Evolutionary conservation across 2,113 vertebrate genomes (phyloP), one percentile per base, ranked within the genome.

Genomic region (Labrus mixtus): DNA sequence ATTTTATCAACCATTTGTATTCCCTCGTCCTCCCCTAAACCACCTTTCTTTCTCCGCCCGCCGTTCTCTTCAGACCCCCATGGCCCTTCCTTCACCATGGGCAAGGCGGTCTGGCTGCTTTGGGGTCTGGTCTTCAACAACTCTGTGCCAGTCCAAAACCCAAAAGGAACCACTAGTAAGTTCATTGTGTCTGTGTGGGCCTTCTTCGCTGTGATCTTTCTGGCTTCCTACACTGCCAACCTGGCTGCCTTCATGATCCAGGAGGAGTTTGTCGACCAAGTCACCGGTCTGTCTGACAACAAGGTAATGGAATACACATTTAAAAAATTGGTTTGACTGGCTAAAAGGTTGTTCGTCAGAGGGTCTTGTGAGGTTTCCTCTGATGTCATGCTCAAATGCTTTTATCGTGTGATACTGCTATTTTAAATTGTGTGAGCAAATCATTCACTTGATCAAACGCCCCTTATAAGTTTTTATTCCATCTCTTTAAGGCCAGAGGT

Each of bases 41-140:
- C 50, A n/a, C 3, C 16, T 9, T 11, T 41, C 11, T 33, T 9
- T 39, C 13, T 36, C 23, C 39, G 7, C 10, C 16, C 6, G 8
- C 12, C 19, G 8, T 33, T 11, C 19, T 46, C 29, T 19, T 68
- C 90, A 99, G 97, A 96, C 84, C 97, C 97, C 10, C 98, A 99
- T 0, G 98, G 98, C 0, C 98, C 98, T 5, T 98, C 98, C 9
- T 99, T 99, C 79, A 99, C 98, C 4, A 98, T 99, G 83, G 98
- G 98, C 1, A 99, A 99, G 89, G 97, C 98, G 0, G 96, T 99
- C 17, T 99, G 98, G 98, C 94, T 99, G 16, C 96, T 99, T 13
- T 99, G 98, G 98, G 98, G 97, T 68, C 93, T 99, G 91, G 97
- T 99, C 19, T 99, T 99, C 93, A 99, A 99, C 94, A 99, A 99